phyloP scores from a whole-genome alignment of 2,797 vertebrate species.

The Pangasius mekongensis region DNA sequence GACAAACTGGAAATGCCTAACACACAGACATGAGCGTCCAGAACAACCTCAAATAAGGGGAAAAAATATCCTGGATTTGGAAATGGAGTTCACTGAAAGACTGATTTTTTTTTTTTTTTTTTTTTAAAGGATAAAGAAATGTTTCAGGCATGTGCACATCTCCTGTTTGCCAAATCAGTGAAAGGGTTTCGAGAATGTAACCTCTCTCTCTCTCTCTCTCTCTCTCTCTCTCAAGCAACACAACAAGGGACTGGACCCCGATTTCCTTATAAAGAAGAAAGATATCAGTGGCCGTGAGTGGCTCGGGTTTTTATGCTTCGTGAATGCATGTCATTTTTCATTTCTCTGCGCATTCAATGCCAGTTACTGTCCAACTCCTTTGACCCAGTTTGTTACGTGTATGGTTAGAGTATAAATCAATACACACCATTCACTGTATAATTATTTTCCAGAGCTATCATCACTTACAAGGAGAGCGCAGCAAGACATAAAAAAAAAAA shows the following conservation, averaged over 20 bases:
- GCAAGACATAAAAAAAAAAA: slow-evolving; percentile 12
- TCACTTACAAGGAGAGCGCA: slow-evolving; percentile 36
- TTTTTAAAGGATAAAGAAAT: not conserved
- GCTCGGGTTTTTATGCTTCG: slow-evolving; percentile 11
- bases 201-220: not conserved
- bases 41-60: not conserved
- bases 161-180: slow-evolving; percentile 19
- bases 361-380: not conserved
- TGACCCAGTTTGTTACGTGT: slow-evolving; percentile 22
- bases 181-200: slow-evolving; percentile 22
- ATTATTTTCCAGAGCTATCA: slow-evolving; percentile 41
- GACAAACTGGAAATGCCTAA: slow-evolving; percentile 14
- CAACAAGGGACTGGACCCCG: slow-evolving; percentile 41
- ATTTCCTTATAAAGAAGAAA: slow-evolving; percentile 59
- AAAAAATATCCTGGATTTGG: not conserved
- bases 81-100: not conserved
- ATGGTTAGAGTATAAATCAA: slow-evolving; percentile 52
- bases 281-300: slow-evolving; percentile 59
- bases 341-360: not conserved
- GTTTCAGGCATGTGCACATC: not conserved
- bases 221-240: slow-evolving; percentile 11
- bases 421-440: slow-evolving; percentile 17
- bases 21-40: not conserved
- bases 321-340: slow-evolving; percentile 6
- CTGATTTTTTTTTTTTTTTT: not conserved